Evolutionary conservation across 2,888 invertebrate genomes (phyloP).

Genomic region (Achlya flavicornis): DNA sequence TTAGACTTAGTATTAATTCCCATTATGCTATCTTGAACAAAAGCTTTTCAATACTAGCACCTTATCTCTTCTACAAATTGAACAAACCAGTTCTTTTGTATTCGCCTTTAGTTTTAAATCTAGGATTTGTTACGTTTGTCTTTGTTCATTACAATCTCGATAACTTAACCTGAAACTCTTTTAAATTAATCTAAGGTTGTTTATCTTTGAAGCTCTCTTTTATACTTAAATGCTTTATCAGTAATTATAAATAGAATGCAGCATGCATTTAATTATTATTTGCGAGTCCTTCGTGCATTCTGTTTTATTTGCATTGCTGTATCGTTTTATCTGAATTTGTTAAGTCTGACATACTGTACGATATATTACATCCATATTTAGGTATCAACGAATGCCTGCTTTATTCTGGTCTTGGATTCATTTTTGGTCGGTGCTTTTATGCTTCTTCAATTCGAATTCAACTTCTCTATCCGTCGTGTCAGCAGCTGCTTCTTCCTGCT

Average conservation of each 20-base stretch:
- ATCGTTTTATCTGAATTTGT: no score
- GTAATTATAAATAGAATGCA: not conserved
- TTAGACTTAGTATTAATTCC: not conserved
- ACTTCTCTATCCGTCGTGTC: no score
- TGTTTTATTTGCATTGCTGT: not conserved
- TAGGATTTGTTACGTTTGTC: not conserved
- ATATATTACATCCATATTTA: no score
- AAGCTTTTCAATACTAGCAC: not conserved
- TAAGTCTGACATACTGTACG: no score
- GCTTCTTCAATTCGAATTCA: no score
- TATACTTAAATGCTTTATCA: not conserved
- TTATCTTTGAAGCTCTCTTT: not conserved
- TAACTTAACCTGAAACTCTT: not conserved
- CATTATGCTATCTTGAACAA: not conserved
- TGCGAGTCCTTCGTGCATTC: not conserved
- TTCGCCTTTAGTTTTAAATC: not conserved
- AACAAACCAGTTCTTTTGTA: conserved; percentile 3
- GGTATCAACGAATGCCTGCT: no score
- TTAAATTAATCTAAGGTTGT: not conserved
- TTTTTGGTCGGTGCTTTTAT: no score
- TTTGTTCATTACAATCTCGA: not conserved
- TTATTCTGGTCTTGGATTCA: no score
- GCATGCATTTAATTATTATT: not conserved
- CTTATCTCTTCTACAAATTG: conserved; percentile 8
- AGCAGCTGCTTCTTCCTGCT: no score